These are phyloP conservation scores for Bradypus variegatus DNA, from an alignment of 2,797 vertebrate species.

Conservation along the genomic window DNA sequence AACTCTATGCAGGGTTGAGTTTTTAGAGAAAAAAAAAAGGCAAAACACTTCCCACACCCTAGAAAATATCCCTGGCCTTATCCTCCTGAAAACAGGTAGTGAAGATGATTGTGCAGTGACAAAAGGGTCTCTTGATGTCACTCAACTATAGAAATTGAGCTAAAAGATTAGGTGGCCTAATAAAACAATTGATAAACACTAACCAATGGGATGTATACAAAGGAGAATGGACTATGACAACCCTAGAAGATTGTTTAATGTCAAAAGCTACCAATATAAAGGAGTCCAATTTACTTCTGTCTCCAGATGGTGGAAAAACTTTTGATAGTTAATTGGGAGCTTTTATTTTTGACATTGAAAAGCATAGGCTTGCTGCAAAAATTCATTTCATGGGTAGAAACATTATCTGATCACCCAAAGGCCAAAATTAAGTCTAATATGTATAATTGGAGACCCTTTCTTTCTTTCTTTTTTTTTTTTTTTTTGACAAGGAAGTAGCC, in stretches of 20 bases:
- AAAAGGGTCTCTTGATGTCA: conserved; percentile 27
- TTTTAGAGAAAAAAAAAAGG: background rate
- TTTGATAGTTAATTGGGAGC: conserved; percentile 68
- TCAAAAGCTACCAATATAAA: conserved; percentile 64
- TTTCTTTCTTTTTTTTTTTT: background rate
- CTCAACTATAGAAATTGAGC: conserved; percentile 42
- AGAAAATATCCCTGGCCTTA: background rate
- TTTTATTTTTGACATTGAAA: conserved; percentile 67
- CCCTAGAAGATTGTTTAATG: conserved; percentile 59
- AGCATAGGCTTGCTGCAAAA: conserved; percentile 50
- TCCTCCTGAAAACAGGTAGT: conserved; percentile 5
- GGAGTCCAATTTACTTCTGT: conserved; percentile 59
- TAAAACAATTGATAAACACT: conserved; percentile 54
- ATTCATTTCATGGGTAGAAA: conserved; percentile 59
- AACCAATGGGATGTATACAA: conserved; percentile 41
- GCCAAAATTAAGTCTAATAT: conserved; percentile 67
- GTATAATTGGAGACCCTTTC: conserved; percentile 61
- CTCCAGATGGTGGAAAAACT: conserved; percentile 58
- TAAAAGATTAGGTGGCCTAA: conserved; percentile 46
- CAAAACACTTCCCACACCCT: background rate
- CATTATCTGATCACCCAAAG: conserved; percentile 65
- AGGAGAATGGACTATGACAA: conserved; percentile 46
- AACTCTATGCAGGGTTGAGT: background rate
- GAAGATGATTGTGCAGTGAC: background rate
- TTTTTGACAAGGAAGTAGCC: conserved; percentile 50